Percentiles rank a stretch among this genome's conserved stretches.
Evolutionary conservation across 2,113 vertebrate genomes (phyloP).

Genomic region (Heliornis fulica): DNA sequence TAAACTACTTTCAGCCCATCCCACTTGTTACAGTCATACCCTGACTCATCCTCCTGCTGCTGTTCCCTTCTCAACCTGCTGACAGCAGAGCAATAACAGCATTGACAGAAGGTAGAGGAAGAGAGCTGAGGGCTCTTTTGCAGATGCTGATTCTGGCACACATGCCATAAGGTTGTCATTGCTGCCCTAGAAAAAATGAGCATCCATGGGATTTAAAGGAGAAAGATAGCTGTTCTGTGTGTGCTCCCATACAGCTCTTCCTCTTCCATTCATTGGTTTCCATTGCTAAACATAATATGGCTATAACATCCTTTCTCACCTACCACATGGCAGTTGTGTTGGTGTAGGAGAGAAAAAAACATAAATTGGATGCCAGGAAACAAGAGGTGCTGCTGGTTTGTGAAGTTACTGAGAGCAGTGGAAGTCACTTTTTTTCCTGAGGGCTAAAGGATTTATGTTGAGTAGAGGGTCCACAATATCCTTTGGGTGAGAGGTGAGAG

Average conservation of each 20-base stretch:
- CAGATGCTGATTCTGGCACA: slow-evolving; percentile 33
- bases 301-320: not conserved
- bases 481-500: not conserved
- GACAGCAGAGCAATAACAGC: not conserved
- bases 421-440: not conserved
- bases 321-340: not conserved
- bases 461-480: not conserved
- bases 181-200: not conserved
- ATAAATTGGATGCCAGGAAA: not conserved
- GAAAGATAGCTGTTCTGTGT: not conserved
- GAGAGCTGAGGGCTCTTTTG: slow-evolving; percentile 15
- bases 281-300: not conserved
- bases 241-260: not conserved
- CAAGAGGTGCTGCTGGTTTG: not conserved
- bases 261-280: not conserved
- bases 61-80: not conserved
- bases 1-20: not conserved
- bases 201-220: not conserved
- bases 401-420: not conserved
- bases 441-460: not conserved
- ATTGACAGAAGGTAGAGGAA: not conserved
- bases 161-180: slow-evolving; percentile 7
- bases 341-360: not conserved
- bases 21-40: not conserved
- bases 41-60: not conserved